Evolutionary conservation across 2,888 invertebrate genomes (phyloP).

Genomic region (Galerucella calmariensis): DNA sequence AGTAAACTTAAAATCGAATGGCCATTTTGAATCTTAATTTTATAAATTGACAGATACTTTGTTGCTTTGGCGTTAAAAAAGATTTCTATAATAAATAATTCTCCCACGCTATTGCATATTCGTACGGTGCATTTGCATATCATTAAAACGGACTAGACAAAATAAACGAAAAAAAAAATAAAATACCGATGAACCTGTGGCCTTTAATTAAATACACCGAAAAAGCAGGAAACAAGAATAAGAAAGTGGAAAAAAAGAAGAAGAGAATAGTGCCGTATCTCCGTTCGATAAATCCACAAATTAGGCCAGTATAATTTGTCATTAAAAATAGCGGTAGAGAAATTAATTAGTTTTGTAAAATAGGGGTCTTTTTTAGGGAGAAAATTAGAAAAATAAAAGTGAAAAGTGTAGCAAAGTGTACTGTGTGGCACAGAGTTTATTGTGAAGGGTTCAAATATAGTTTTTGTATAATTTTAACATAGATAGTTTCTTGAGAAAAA

Average conservation of each 20-base stretch:
- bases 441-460: no score
- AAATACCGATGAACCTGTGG: slow-evolving; percentile 39
- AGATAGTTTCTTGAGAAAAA: no score
- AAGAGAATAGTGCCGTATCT: slow-evolving; percentile 17
- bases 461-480: no score
- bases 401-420: no score
- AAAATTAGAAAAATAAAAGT: no score
- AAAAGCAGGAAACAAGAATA: slow-evolving; percentile 39
- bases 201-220: slow-evolving; percentile 49
- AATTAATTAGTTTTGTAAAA: no score
- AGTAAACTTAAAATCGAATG: not conserved
- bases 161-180: slow-evolving; percentile 50
- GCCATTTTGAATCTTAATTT: not conserved
- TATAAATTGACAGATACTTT: slow-evolving; percentile 1
- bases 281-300: not conserved
- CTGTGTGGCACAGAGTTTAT: no score
- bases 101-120: slow-evolving; percentile 36
- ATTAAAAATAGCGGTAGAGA: not conserved
- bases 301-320: no score
- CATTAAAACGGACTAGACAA: slow-evolving; percentile 45
- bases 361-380: no score
- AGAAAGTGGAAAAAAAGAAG: slow-evolving; percentile 5
- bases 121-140: slow-evolving; percentile 41
- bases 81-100: slow-evolving; percentile 16
- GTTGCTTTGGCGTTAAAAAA: not conserved